Evolutionary conservation across 2,113 vertebrate species (phyloP), one percentile per base, ranked within the genome.

Genomic region (Platysteira castanea): DNA sequence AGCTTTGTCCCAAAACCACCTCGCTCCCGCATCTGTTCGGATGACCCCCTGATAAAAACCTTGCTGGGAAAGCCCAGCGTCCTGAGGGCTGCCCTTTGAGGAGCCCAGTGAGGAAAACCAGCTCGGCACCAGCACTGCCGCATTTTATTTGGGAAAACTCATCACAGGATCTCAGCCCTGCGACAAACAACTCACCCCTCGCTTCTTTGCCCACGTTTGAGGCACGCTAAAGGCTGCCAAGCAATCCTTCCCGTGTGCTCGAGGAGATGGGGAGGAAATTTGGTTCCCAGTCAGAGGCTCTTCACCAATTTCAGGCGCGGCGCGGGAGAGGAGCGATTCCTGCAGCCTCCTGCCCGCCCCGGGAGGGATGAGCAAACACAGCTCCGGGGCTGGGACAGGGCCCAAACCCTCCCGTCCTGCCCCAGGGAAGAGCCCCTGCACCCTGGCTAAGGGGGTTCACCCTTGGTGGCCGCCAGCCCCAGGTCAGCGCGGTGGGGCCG

Each of bases 401-500:
- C 41, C 56, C 64, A n/a, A 2, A 10, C 13, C 46, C 77, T 56
- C 3, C 0, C 44, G 35, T 10, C 28, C 10, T 76, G n/a, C 19
- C 49, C 41, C 49, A 57, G 44, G 14, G 21, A 60, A 71, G 39
- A 41, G 5, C 5, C 21, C 6, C 17, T 16, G 24, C 46, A 21
- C 7, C 28, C 39, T 27, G 42, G n/a, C 39, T 39, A 5, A 67
- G 18, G 3, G 18, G 6, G 23, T 63, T 67, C 35, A 20, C 47
- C 50, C 63, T 33, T 13, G 4, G 18, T 21, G 47, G 52, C 54
- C 56, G 44, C 28, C 56, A 53, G 42, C 21, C 61, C 13, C 8
- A 2, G 39, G 26, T 37, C 61, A 73, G 13, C 0, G 0, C 0
- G 1, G 22, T 6, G 28, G 26, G 54, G 5, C 20, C 9, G 0